Evolutionary conservation across 2,113 vertebrate species (phyloP), one percentile per base, ranked within the genome.

Genomic region (Lampris megalopsis): DNA sequence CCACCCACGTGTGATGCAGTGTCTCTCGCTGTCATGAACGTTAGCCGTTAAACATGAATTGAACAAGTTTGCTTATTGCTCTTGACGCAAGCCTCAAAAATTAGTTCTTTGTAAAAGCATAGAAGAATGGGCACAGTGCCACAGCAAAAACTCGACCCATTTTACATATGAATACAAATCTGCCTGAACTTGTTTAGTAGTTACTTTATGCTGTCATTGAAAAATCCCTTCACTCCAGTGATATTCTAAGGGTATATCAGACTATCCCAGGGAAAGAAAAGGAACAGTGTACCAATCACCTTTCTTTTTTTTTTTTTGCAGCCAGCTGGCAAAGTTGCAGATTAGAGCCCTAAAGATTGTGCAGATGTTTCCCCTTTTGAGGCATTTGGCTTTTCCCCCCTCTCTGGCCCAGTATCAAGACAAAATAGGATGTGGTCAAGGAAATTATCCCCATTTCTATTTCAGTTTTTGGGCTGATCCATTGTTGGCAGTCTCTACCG

Each of bases 291-390:
- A 36, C 10, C 8, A 37, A 41, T 40, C 47, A 42, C 7, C 5
- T 5, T 37, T 45, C 4, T 38, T 49, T 9, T 56, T 11, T 9
- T 56, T 11, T 68, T 71, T 40, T 67, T 10, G 6, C 47, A n/a
- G 73, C 72, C 35, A 64, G 37, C 36, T 75, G 57, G 40, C 40
- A 52, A 42, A 75, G 61, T 10, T 58, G 40, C 50, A 73, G 50
- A 13, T 10, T 0, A 58, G 65, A 78, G 69, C 49, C 49, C 37
- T 58, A 11, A 53, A 57, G n/a, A 42, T 68, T 52, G 54, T n/a
- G 54, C 79, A 81, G 68, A 80, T 77, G 76, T 71, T 82, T 82
- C 69, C 75, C 63, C 70, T 79, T 74, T 6, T 69, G 41, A 47
- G 75, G 35, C 64, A 65, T 69, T 50, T 48, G 68, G n/a, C 3